Base-by-base conservation (phyloP, 2,888 invertebrate genomes). In the Xestobium rufovillosum region DNA sequence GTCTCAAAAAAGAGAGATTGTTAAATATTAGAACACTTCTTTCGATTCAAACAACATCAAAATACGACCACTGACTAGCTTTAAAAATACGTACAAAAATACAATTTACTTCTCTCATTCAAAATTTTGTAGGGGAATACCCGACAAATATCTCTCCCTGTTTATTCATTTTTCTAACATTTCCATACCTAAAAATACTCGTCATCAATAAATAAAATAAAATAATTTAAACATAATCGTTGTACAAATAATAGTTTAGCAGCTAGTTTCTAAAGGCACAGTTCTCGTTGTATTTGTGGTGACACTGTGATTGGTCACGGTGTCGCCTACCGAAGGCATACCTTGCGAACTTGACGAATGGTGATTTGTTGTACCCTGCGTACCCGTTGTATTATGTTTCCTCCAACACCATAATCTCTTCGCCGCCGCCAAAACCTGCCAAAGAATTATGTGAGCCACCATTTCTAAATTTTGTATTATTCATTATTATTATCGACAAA, bases 341-440 rank as follows among this genome's bases (percentile, higher is more conserved):
- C 84, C 86, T 66, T 87, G 84, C 41, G 85, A 85, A 49, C 79
- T 80, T 38, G 77, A 75, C 39, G 85, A 85, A 63, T 80, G 78
- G 59, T 77, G 75, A 42, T 77, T 76, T 2, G 76, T 76, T 42
- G 70, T 72, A 42, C 77, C 78, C 35, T 76, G 76, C 13, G 75
- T 72, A 31, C 72, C 68, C 34, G 68, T 68, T 19, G 59, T 54
- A 25, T 56, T 39, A 45, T 61, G 68, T 47, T 73, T 72, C 52
- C 59, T 45, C 26, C 52, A 38, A 29, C 77, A 79, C 69, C 76
- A 77, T 47, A 80, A 66, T 38, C 80, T 68, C 57, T 79, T 79
- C 17, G 79, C 67, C 26, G 80, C 79, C 15, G 78, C 71, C 70
- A 81, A 72, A 53, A 78, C 76, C 74, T 73, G 57, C 15, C 11